Conservation (phyloP, 1,140 invertebrate species). For the Holotrichia oblita region DNA sequence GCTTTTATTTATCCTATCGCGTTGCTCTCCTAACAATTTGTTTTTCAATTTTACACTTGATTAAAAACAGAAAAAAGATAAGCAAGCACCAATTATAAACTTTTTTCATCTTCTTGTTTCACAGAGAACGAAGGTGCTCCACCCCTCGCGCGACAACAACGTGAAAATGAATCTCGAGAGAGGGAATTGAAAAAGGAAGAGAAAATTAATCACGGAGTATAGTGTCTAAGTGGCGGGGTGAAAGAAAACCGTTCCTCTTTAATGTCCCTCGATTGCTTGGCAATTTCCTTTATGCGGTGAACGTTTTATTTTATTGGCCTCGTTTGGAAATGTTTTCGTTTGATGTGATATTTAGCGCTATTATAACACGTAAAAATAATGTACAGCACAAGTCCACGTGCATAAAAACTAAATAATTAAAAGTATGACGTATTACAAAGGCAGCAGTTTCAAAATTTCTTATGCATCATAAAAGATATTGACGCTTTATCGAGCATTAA, state of each 20-base stretch:
- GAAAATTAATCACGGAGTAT: conserved; percentile 4
- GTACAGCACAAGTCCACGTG: too few species aligned
- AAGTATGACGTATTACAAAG: too few species aligned
- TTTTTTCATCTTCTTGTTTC: background rate
- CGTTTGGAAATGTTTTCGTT: background rate
- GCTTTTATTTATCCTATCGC: too few species aligned
- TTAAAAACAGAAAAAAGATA: background rate
- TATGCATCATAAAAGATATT: too few species aligned
- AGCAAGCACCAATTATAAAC: background rate
- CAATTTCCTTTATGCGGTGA: conserved; percentile 7
- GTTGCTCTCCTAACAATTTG: background rate
- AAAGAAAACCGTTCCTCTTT: background rate
- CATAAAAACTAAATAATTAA: too few species aligned
- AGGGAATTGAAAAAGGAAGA: conserved; percentile 5
- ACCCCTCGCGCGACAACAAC: background rate
- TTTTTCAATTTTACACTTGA: conserved; percentile 14
- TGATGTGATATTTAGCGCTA: background rate
- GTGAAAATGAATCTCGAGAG: conserved; percentile 1
- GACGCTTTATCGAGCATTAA: too few species aligned
- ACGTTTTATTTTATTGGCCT: conserved; percentile 6
- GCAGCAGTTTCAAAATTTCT: too few species aligned
- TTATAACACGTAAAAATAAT: too few species aligned
- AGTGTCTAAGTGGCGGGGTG: background rate
- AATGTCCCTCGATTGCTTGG: background rate
- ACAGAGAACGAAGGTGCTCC: background rate